Base-by-base conservation (phyloP, 1,140 invertebrate species). In the Dreissena polymorpha region DNA sequence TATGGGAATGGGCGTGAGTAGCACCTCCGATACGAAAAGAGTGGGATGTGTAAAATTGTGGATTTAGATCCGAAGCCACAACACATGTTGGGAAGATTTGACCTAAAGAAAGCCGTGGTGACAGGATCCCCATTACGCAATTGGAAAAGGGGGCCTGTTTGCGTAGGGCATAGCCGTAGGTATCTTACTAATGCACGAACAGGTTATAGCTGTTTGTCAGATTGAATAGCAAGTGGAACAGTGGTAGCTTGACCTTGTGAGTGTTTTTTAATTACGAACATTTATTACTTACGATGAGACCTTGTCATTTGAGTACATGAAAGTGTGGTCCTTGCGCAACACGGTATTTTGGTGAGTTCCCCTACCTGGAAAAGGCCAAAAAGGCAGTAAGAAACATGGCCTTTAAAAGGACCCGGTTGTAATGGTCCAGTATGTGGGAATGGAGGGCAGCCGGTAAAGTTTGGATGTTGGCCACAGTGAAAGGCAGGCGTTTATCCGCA, bases 1-100 rank as follows among this genome's bases (percentile, higher is more conserved):
- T 67, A 18, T 25, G 21, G 14, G 6, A 18, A 69, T 78, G 23
- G 21, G 76, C 67, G 55, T 51, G 50, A 16, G 76, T 78, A 27
- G 76, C 64, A 3, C 76, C 76, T 12, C 76, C 76, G 29, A 78
- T 78, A 13, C 76, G 23, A n/a, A 78, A 78, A 10, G 64, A 78
- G 27, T 78, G 76, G 10, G 65, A 8, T 53, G 76, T 78, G 67
- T 69, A 78, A 10, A 53, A 14, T 10, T 5, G n/a, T 12, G 76
- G 65, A 27, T 69, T 27, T 13, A 78, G 50, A 23, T 60, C 21
- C 16, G 16, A 69, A 23, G 14, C 18, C 16, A 23, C 21, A 23
- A 78, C 50, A 78, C 76, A 78, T 16, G 18, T 27, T 29, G 23
- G n/a, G 39, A 29, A 77, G 50, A 12, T 18, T 69, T 13, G 60